Evolutionary conservation across 2,113 vertebrate genomes (phyloP).

Genomic region (Scomber scombrus): DNA sequence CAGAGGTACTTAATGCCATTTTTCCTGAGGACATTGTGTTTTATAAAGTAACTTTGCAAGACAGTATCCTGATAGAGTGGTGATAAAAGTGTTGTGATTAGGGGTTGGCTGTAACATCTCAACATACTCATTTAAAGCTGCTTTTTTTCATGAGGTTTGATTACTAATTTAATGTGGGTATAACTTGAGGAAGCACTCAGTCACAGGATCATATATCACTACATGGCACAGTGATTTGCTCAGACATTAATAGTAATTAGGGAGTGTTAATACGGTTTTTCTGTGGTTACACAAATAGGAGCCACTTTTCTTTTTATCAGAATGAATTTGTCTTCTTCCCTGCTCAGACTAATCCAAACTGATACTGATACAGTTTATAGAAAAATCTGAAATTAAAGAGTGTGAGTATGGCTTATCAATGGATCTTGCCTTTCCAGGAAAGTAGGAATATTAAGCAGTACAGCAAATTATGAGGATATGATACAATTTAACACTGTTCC

Average conservation of each 20-base stretch:
- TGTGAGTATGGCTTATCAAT: neutral
- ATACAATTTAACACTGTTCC: constrained; percentile 25
- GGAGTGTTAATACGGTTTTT: constrained; percentile 1
- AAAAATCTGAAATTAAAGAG: constrained; percentile 12
- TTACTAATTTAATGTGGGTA: constrained; percentile 2
- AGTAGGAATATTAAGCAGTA: constrained; percentile 14
- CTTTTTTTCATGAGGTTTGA: constrained; percentile 12
- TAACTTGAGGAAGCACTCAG: neutral
- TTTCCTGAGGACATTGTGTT: neutral
- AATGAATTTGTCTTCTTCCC: neutral
- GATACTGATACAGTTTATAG: constrained; percentile 2
- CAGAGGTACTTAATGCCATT: neutral
- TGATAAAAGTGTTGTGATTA: constrained; percentile 8
- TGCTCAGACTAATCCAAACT: neutral
- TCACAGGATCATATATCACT: neutral
- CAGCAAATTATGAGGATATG: constrained; percentile 12
- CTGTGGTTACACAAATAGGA: neutral
- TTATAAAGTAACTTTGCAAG: neutral
- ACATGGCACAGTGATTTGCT: neutral
- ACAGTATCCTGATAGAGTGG: constrained; percentile 10
- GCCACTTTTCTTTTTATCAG: neutral
- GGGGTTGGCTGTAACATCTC: constrained; percentile 6
- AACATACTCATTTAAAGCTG: constrained; percentile 4
- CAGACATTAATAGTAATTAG: constrained; percentile 7
- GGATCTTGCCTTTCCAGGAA: constrained; percentile 6